Evolutionary conservation across 2,797 vertebrate species (phyloP), one percentile per base, ranked within the genome.

Genomic region (Darevskia mixta): DNA sequence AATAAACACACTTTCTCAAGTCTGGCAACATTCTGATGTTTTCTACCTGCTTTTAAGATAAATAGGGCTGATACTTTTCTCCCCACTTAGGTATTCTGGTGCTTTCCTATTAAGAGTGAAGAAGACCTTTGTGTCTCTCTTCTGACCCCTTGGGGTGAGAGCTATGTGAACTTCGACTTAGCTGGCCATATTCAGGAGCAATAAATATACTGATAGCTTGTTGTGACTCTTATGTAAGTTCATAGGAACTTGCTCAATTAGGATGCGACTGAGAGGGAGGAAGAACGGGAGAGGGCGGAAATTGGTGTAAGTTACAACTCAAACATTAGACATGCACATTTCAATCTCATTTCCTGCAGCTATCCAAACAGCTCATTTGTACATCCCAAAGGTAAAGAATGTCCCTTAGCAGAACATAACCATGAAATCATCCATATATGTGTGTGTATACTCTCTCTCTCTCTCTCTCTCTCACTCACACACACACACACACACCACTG

Each of bases 51-150:
- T 27, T 80, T 72, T 49, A 71, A 76, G 15, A 13, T 35, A 17
- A 67, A 84, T 20, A 1, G 43, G n/a, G 38, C 13, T 13, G 20
- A 32, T n/a, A 55, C 49, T 55, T 55, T 73, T 64, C 13, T 43
- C 10, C 23, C 38, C 38, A 49, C 6, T 43, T 2, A 43, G 25
- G 41, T 61, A 79, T 79, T 84, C n/a, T 55, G 38, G n/a, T 64
- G 20, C 23, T 88, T 88, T 84, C 67, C 45, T 66, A 49, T 85
- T 71, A 77, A 55, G 43, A 67, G 64, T 64, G 49, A 77, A 83
- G 79, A 78, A 80, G 41, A 80, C 55, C 9, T 25, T 17, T 49
- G 49, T 84, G 45, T 10, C 72, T 66, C 38, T 49, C 41, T 64
- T 29, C 66, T 32, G 75, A 27, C 18, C 38, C 32, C 35, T 41